Base-by-base conservation (phyloP, 2,888 invertebrate genomes). In the Xestia ashworthii region DNA sequence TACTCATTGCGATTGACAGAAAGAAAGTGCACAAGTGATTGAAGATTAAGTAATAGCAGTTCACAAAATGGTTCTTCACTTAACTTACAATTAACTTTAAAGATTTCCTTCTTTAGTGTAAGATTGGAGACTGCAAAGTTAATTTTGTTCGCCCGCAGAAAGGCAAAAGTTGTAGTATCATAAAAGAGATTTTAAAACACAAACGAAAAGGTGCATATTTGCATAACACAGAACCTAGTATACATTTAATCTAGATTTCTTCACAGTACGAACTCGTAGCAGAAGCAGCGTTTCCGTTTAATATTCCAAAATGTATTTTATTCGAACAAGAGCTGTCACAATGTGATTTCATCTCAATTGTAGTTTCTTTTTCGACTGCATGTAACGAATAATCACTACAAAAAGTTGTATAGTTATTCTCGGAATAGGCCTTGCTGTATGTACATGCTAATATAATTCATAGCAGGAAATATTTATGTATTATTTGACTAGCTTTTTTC, bases 1-100 rank as follows among this genome's bases (percentile, higher is more conserved):
- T 89, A 89, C 88, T 78, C 84, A 87, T 83, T 89, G 86, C 88
- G 80, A 84, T 89, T 83, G 68, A 83, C 90, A 90, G 91, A 92
- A 93, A 92, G 92, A 91, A 92, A 93, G 91, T 90, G 88, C 88
- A 88, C 71, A 79, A 74, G 78, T 86, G 88, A 87, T 81, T 79
- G 76, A 78, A 72, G 79, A 78, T 73, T 76, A 62, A 64, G 74
- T 76, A 76, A 76, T 71, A 38, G 41, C 50, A 58, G 46, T 44
- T 62, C 8, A 76, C 75, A 72, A 72, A 53, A 44, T 53, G 70
- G 64, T 71, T 72, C 64, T 71, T 55, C 62, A 48, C n/a, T 73
- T 67, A 50, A 38, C 11, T 14, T 4, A 5, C 50, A 76, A 50
- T 74, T 74, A 46, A 1, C n/a, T 48, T 22, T 5, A 38, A 65